Evolutionary conservation across 2,113 vertebrate species (phyloP), one percentile per base, ranked within the genome.

Genomic region (Caracal caracal): DNA sequence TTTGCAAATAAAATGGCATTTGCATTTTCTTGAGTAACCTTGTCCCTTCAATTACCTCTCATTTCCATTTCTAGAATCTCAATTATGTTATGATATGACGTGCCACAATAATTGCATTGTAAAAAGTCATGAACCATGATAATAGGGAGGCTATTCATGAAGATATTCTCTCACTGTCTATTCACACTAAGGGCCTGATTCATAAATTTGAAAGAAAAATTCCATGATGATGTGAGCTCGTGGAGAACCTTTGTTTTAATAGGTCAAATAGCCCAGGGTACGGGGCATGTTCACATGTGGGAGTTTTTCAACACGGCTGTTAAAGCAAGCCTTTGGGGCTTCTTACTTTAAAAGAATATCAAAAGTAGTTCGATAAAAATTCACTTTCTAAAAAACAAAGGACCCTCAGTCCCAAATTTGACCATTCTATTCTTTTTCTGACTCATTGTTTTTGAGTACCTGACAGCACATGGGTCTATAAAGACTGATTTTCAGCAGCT

Each of bases 1-100:
- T 97, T 98, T 98, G 28, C 85, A 98, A 97, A 90, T 96, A 97
- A 92, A 94, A 92, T 90, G 22, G 79, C 70, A 81, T 91, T 81
- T 92, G 53, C 61, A 83, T 90, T 90, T 97, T 93, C 95, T 96
- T 82, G 1, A 22, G 24, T 88, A 80, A 47, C 11, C 93, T 96
- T 89, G 79, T 91, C 96, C 81, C 93, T 98, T 92, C 20, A 37
- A 93, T 97, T 90, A 12, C 49, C 73, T 97, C 95, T 68, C 40
- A 95, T 93, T 94, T 82, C 5, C 43, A 47, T 90, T 89, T 97
- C 96, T 40, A 93, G 88, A 95, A 96, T 97, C 97, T 97, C 95
- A 97, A 83, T 98, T 98, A 93, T 94, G 87, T 49, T 98, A 88
- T 17, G n/a, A 87, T 88, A 93, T 47, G 73, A 76, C 40, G 30